phyloP scores from a whole-genome alignment of 2,113 vertebrate genomes.

The Prinia subflava region DNA sequence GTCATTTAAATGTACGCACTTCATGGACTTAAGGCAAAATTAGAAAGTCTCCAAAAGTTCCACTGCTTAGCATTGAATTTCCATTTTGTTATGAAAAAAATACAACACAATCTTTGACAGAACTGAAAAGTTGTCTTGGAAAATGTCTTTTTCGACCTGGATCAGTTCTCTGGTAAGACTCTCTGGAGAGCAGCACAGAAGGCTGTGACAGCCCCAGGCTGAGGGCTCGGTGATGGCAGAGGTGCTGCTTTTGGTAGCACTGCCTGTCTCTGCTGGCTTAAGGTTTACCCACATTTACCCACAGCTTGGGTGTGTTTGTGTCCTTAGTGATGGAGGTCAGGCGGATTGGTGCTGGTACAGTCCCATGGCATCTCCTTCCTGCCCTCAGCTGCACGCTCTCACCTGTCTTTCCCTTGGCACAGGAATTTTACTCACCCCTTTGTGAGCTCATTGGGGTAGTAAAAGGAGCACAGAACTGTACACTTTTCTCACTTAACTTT shows the following conservation, averaged over 20 bases:
- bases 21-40: background rate
- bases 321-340: background rate
- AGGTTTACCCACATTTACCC: background rate
- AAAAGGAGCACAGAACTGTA: background rate
- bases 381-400: background rate
- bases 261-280: background rate
- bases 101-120: background rate
- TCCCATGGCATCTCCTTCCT: background rate
- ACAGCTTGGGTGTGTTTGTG: background rate
- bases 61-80: background rate
- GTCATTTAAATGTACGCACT: background rate
- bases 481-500: background rate
- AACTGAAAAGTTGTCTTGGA: background rate
- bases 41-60: background rate
- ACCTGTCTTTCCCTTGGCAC: background rate
- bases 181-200: background rate
- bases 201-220: background rate
- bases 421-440: background rate
- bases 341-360: background rate
- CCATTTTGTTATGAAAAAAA: background rate
- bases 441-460: background rate
- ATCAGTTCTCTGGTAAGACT: background rate
- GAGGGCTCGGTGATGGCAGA: accelerated
- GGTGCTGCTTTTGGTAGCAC: background rate
- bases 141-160: background rate